A percentile compares a stretch with the other conserved stretches of the same genome.
Evolutionary conservation across 2,797 vertebrate species (phyloP).

Genomic region (Propithecus deckenii): DNA sequence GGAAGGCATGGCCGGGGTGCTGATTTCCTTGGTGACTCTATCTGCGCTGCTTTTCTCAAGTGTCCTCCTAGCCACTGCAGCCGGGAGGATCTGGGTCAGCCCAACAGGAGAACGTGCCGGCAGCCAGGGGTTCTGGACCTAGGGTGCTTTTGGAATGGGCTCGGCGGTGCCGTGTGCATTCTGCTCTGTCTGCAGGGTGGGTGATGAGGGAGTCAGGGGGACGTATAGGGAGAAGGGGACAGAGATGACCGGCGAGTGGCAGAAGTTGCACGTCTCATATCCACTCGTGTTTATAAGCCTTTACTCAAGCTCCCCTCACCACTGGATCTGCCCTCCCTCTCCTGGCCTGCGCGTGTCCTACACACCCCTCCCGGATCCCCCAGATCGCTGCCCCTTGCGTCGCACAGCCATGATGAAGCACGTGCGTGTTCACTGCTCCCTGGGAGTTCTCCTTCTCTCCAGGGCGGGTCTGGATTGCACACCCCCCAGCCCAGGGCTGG

Average conservation of each 20-base stretch:
- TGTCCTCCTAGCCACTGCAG: neutral
- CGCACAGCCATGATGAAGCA: neutral
- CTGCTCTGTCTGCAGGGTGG: neutral
- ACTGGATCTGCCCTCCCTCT: neutral
- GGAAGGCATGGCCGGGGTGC: neutral
- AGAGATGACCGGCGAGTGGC: neutral
- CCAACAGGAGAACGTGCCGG: neutral
- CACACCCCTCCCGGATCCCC: neutral
- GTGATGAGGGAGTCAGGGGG: neutral
- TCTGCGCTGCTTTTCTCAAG: neutral
- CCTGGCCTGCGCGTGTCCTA: neutral
- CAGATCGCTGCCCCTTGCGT: neutral
- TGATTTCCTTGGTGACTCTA: neutral
- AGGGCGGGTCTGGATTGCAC: neutral
- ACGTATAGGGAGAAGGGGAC: neutral
- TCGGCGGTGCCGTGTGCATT: neutral
- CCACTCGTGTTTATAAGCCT: neutral
- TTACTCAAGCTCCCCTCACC: neutral
- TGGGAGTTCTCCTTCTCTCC: neutral
- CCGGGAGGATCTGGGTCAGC: conserved; percentile 11
- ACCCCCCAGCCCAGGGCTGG: neutral
- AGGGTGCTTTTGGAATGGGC: neutral
- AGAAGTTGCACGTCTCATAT: neutral
- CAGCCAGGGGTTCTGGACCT: neutral
- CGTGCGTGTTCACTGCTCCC: neutral